These are phyloP conservation scores for Alviniconcha marisindica DNA, from an alignment of 1,140 invertebrate genomes.

Conservation along the genomic window DNA sequence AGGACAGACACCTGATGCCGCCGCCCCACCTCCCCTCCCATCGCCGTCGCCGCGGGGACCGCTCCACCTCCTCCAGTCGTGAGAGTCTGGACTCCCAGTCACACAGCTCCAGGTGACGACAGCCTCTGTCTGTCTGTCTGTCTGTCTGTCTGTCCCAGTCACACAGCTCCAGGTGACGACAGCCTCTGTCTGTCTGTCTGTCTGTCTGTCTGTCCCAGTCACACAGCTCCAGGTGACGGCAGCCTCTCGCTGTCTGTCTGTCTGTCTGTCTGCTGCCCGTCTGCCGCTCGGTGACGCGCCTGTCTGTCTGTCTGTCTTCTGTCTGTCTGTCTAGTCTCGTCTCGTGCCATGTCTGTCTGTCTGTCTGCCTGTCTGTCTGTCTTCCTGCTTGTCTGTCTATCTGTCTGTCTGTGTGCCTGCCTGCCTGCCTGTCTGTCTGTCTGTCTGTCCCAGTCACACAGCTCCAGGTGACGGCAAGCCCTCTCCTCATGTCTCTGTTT, in stretches of 20 bases:
- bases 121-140: not conserved
- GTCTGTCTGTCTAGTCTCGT: too few relatives aligned
- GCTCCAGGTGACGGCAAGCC: too few relatives aligned
- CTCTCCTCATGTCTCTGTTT: not conserved
- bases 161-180: too few relatives aligned
- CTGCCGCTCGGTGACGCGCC: too few relatives aligned
- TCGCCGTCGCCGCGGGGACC: not conserved
- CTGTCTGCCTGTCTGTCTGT: not conserved
- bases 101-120: not conserved
- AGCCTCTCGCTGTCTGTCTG: not conserved
- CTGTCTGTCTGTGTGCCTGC: not conserved
- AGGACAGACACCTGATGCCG: not conserved
- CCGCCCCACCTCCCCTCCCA: not conserved
- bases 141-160: not conserved
- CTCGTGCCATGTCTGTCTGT: constrained; percentile 6
- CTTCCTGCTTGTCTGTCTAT: not conserved
- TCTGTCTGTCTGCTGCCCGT: not conserved
- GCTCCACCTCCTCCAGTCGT: not conserved
- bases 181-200: not conserved
- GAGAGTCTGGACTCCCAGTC: constrained; percentile 22
- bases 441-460: not conserved
- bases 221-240: not conserved
- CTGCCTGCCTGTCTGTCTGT: not conserved
- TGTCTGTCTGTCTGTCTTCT: not conserved
- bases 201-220: not conserved